A percentile compares a stretch with the other conserved stretches of the same genome.
phyloP scores from a whole-genome alignment of 2,888 invertebrate genomes.

The Pomacea canaliculata region DNA sequence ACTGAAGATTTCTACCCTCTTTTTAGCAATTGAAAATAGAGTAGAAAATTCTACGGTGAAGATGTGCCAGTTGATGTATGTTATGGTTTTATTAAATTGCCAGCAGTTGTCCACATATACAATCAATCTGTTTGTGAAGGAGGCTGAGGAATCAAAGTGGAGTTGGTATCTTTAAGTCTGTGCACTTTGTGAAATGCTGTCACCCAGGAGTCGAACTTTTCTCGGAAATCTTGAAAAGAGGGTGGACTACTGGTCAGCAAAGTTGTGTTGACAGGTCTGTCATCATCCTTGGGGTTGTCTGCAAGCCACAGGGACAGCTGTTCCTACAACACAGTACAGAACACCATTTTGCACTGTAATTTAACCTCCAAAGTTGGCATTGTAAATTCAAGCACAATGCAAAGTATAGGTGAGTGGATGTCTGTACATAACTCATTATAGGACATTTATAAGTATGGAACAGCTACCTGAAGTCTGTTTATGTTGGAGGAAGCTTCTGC shows the following conservation, averaged over 20 bases:
- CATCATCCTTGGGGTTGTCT: constrained; percentile 49
- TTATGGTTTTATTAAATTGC: too few species aligned
- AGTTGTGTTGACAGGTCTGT: constrained; percentile 38
- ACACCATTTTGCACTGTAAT: constrained; percentile 29
- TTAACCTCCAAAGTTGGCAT: too few species aligned
- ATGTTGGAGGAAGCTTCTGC: constrained; percentile 35
- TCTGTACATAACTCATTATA: too few species aligned
- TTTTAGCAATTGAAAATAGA: too few species aligned
- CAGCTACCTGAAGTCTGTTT: constrained; percentile 18
- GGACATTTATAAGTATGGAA: too few species aligned
- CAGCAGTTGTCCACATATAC: too few species aligned
- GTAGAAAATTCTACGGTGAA: too few species aligned
- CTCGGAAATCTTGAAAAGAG: constrained; percentile 44
- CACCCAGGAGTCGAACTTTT: constrained; percentile 54
- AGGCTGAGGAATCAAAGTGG: too few species aligned
- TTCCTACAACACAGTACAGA: constrained; percentile 41
- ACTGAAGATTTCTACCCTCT: too few species aligned
- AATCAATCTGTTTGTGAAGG: too few species aligned
- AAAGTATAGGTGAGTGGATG: constrained; percentile 3
- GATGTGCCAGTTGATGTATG: too few species aligned
- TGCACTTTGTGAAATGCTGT: constrained; percentile 41
- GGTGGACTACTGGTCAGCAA: constrained; percentile 44
- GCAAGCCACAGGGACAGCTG: constrained; percentile 56
- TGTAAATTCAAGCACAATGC: too few species aligned
- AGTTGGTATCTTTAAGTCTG: constrained; percentile 1